Base-by-base conservation (phyloP, 1,140 invertebrate genomes). In the Eupristina koningsbergeri region DNA sequence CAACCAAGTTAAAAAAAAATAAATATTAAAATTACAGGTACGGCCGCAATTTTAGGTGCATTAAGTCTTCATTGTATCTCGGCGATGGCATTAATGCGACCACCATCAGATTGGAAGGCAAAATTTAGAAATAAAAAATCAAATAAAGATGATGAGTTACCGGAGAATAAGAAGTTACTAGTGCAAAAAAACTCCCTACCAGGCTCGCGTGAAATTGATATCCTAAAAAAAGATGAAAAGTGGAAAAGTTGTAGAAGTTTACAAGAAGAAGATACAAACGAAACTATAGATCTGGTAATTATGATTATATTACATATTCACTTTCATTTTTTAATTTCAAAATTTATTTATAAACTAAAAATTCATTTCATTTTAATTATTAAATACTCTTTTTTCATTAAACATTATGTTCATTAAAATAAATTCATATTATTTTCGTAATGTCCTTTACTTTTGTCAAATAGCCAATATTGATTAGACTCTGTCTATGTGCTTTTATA, bases 31-130 rank as follows among this genome's bases (percentile, higher is more conserved):
- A 47, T 84, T 53, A 78, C 78, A 93, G 92, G 91, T 36, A 92
- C 91, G 7, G 88, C 89, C 29, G 88, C 88, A 53, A 87, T 93
- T 78, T 88, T 88, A 61, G 92, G 90, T n/a, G 92, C 88, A 39
- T 58, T 92, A 76, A 91, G 91, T 75, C 86, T 92, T 61, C 88
- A 93, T 81, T 88, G 89, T 61, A 89, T 92, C 80, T 85, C 87
- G 1, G 91, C 89, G 17, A 92, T 93, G 91, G 86, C 88, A 36
- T 69, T 92, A 85, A 91, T 93, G 91, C 90, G 91, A 82, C 92
- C 92, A 15, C 84, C 84, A 0, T 7, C 73, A 0, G 63, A 26
- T 15, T 79, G 80, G 76, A 85, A 81, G n/a, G 39, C 86, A n/a
- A 77, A 87, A 87, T 61, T 83, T 80, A 50, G 45, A 84, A 69